Evolutionary conservation across 2,113 vertebrate species (phyloP), one percentile per base, ranked within the genome.

Genomic region (Leiothrix lutea): DNA sequence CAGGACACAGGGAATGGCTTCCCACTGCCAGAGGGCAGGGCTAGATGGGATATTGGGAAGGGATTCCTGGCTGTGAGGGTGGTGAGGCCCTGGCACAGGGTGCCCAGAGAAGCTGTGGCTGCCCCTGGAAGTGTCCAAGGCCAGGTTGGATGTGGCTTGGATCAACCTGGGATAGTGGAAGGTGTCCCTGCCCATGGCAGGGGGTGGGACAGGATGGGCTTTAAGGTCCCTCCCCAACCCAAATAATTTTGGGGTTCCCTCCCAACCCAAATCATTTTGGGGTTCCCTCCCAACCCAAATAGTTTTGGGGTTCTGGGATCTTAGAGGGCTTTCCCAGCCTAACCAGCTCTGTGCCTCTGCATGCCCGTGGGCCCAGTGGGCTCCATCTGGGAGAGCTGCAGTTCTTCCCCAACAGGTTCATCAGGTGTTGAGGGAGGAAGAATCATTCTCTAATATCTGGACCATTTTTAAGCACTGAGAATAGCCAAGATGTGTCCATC

Each of bases 41-140:
- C 0, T 2, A 0, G 50, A 11, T 64, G 58, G 33, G 15, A 44
- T 28, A 28, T 9, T 44, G 26, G 23, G 67, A 13, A 33, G 67
- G 21, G 36, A 33, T 72, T 80, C 0, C 0, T 65, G 0, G 0
- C 14, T 65, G 26, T 1, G 36, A 50, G 31, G 14, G 4, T 23
- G 33, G 4, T 0, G 20, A 57, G 40, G 24, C 7, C 13, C 35
- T 64, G 57, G 17, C 1, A 35, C 0, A 35, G 40, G 6, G 0
- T 70, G 0, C 7, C 26, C 19, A 80, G 60, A 58, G 44, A 2
- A 51, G 8, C 51, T 58, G 51, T 80, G 51, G 33, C 51, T 80
- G 44, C 3, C 12, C 9, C 42, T 65, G 75, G 14, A 0, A 38
- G 15, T 58, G 60, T 45, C 33, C 51, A 7, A 81, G 51, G 15